Evolutionary conservation across 2,113 vertebrate genomes (phyloP).

Genomic region (Syngnathus scovelli): DNA sequence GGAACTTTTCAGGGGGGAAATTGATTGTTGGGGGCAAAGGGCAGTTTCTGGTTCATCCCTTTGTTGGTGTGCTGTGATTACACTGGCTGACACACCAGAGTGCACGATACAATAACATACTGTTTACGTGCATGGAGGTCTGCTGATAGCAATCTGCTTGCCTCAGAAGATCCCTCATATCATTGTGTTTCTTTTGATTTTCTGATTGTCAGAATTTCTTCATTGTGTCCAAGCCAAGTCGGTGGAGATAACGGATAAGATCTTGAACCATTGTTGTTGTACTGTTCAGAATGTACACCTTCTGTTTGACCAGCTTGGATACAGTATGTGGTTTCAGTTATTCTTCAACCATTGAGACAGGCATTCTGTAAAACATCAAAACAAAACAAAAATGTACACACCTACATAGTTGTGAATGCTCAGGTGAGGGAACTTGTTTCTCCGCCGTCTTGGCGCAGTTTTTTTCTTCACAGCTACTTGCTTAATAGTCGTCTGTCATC

Average conservation of each 20-base stretch:
- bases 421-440: slow-evolving; percentile 5
- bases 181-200: neutral
- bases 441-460: neutral
- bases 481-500: slow-evolving; percentile 32
- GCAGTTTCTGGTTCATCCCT: neutral
- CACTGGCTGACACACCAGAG: neutral
- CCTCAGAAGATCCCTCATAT: neutral
- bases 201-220: neutral
- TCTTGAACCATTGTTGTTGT: neutral
- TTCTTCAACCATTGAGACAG: slow-evolving; percentile 21
- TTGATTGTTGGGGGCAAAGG: too few relatives aligned
- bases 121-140: neutral
- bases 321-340: neutral
- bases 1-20: neutral
- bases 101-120: neutral
- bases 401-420: slow-evolving; percentile 15
- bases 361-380: slow-evolving; percentile 36
- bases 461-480: slow-evolving; percentile 1
- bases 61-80: neutral
- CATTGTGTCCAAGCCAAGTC: neutral
- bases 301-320: neutral
- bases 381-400: slow-evolving; percentile 12
- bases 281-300: neutral
- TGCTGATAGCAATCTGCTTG: neutral
- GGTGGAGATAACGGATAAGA: neutral